These are phyloP conservation scores for Spisula solida DNA, from an alignment of 2,888 invertebrate genomes.

Conservation along the genomic window DNA sequence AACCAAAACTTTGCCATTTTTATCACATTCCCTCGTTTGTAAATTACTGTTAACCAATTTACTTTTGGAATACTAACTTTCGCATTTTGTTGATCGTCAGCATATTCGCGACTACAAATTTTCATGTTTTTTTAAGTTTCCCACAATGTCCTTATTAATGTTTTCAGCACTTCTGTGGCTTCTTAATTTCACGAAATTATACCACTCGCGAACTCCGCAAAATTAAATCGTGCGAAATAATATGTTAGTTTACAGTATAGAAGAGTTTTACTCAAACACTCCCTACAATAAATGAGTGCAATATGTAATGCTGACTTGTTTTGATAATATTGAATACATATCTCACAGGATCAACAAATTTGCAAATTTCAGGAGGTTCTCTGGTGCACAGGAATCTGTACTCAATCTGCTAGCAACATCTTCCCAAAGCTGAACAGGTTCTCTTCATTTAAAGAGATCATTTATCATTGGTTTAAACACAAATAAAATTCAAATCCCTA, in stretches of 20 bases:
- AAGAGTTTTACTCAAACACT: background rate
- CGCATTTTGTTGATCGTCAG: too few species aligned
- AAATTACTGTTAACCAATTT: too few species aligned
- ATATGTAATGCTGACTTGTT: background rate
- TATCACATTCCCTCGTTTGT: background rate
- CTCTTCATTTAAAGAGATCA: background rate
- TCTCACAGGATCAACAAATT: background rate
- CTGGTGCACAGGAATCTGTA: background rate
- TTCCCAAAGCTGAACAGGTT: background rate
- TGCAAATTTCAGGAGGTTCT: background rate
- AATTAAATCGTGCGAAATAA: too few species aligned
- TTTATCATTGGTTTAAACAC: slow-evolving; percentile 11
- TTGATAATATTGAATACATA: background rate
- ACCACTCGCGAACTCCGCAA: too few species aligned
- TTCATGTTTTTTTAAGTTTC: too few species aligned
- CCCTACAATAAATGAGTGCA: background rate
- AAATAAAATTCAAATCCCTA: slow-evolving; percentile 18
- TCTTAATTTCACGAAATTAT: too few species aligned
- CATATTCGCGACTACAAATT: too few species aligned
- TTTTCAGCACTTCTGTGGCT: too few species aligned
- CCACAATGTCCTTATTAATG: too few species aligned
- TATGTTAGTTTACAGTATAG: too few species aligned
- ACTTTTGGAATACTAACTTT: too few species aligned
- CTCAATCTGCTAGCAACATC: background rate
- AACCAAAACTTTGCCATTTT: background rate